phyloP scores from a whole-genome alignment of 2,113 vertebrate species.

The Pampusana beccarii region DNA sequence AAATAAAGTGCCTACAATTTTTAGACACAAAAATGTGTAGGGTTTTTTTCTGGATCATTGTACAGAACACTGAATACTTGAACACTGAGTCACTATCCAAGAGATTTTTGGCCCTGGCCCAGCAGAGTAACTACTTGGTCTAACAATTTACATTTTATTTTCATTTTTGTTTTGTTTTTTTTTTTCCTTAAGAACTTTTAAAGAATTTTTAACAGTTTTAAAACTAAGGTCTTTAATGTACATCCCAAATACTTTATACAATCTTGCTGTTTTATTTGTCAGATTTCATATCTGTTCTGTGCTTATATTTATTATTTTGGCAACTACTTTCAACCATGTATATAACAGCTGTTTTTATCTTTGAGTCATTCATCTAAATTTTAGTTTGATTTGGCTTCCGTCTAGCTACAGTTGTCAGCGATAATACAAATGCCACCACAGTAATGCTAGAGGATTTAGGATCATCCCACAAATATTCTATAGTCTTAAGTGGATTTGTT shows the following conservation, averaged over 20 bases:
- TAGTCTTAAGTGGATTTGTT: conserved; percentile 34
- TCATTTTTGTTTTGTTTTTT: neutral
- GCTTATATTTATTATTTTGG: neutral
- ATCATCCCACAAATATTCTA: neutral
- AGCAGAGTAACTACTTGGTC: neutral
- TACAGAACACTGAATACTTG: neutral
- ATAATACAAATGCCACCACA: neutral
- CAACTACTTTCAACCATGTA: neutral
- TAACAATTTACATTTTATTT: neutral
- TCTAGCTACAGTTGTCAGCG: conserved; percentile 5
- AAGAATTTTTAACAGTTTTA: neutral
- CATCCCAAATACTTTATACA: neutral
- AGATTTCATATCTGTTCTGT: neutral
- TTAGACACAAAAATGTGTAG: neutral
- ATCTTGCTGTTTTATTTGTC: neutral
- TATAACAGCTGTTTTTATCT: neutral
- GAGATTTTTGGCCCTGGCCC: neutral
- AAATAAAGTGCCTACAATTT: neutral
- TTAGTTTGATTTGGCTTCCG: conserved; percentile 39
- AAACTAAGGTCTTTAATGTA: neutral
- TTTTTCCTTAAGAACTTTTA: neutral
- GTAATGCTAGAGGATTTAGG: neutral
- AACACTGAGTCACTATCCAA: neutral
- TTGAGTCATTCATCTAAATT: conserved; percentile 4
- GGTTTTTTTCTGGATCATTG: neutral